Percentiles rank a stretch among this genome's conserved stretches.
phyloP scores from a whole-genome alignment of 2,888 invertebrate genomes.

The Archips xylosteana region DNA sequence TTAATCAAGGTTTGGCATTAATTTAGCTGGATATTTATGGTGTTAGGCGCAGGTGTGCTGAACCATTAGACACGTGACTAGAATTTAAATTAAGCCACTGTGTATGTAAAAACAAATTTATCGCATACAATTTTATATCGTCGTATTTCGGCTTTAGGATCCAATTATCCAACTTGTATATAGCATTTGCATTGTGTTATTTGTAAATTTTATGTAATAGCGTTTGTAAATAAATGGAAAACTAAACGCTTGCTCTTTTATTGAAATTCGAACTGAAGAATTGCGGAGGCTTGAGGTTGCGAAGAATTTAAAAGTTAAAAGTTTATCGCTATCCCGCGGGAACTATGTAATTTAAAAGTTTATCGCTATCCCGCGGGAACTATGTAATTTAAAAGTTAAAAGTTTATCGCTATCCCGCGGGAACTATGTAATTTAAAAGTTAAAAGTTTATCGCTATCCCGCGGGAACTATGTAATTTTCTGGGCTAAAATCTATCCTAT shows the following conservation, averaged over 20 bases:
- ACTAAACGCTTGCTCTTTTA: slow-evolving; percentile 45
- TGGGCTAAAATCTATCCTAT: too few species aligned
- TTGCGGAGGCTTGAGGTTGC: too few species aligned
- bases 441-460: too few species aligned
- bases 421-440: too few species aligned
- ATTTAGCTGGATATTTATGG: neutral
- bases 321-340: too few species aligned
- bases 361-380: too few species aligned
- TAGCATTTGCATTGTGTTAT: slow-evolving; percentile 47
- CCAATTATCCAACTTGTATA: slow-evolving; percentile 45
- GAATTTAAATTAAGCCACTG: slow-evolving; percentile 13
- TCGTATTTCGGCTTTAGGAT: slow-evolving; percentile 50
- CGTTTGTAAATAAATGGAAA: slow-evolving; percentile 66
- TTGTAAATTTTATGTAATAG: slow-evolving; percentile 69
- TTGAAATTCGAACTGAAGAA: neutral
- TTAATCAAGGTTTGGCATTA: too few species aligned
- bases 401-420: too few species aligned
- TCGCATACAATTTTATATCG: slow-evolving; percentile 28
- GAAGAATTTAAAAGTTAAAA: too few species aligned
- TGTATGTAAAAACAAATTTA: slow-evolving; percentile 31
- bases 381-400: too few species aligned
- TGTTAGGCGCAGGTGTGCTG: neutral
- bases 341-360: too few species aligned
- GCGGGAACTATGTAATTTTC: too few species aligned
- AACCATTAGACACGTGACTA: neutral